phyloP scores from a whole-genome alignment of 1,140 invertebrate genomes.

The Andrena cerasifolii region DNA sequence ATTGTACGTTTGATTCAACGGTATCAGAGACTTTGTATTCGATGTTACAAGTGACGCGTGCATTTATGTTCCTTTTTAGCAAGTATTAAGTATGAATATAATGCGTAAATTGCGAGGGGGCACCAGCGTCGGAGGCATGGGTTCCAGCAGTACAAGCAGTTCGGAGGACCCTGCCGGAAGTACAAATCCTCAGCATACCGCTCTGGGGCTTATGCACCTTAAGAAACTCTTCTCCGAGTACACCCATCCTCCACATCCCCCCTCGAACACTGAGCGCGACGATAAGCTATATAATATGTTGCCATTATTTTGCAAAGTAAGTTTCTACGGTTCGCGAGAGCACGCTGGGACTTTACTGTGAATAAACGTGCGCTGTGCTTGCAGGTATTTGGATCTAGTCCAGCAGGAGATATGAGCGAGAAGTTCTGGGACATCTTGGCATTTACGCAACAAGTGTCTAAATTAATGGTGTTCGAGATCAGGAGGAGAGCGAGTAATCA shows the following conservation, averaged over 20 bases:
- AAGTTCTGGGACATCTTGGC: constrained; percentile 96
- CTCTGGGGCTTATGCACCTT: constrained; percentile 96
- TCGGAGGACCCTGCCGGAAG: constrained; percentile 81
- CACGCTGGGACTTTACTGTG: no score
- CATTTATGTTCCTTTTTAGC: constrained; percentile 55
- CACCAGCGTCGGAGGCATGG: constrained; percentile 78
- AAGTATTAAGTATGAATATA: constrained; percentile 87
- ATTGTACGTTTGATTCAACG: neutral
- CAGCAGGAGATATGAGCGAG: constrained; percentile 96
- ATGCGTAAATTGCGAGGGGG: constrained; percentile 91
- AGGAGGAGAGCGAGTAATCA: constrained; percentile 96
- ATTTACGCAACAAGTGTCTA: constrained; percentile 96
- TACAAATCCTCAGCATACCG: constrained; percentile 88
- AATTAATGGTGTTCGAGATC: constrained; percentile 97
- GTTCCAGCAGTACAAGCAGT: constrained; percentile 77
- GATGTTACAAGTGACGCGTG: neutral
- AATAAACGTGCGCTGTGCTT: no score
- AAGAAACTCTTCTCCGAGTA: constrained; percentile 98
- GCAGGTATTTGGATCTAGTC: constrained; percentile 95
- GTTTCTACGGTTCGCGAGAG: constrained; percentile 38
- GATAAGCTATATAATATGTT: constrained; percentile 99
- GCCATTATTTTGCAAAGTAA: constrained; percentile 98
- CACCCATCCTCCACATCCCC: constrained; percentile 91
- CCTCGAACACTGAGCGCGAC: constrained; percentile 93
- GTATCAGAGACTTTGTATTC: neutral